A percentile compares a stretch with the other conserved stretches of the same genome.
Conservation (phyloP, 2,888 invertebrate genomes). For the Drosophila rubida region DNA sequence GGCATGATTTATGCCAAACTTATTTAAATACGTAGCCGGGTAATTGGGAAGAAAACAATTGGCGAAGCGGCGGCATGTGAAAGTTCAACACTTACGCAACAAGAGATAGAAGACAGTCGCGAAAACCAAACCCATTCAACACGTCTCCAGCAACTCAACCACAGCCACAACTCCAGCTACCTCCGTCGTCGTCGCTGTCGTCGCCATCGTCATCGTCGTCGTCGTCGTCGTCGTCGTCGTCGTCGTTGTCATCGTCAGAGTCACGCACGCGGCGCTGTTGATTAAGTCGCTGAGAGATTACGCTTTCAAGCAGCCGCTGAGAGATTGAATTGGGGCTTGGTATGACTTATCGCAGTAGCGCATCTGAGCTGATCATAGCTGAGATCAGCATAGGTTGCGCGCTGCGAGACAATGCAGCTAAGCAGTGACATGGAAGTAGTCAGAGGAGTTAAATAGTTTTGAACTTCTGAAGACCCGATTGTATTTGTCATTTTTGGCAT, state of each 20-base stretch:
- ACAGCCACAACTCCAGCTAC: too few species aligned
- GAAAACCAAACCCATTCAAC: conserved; percentile 30
- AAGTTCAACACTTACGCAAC: conserved; percentile 68
- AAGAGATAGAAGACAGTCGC: conserved; percentile 23
- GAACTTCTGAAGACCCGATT: too few species aligned
- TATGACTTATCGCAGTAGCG: conserved; percentile 51
- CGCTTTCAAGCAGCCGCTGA: conserved; percentile 44
- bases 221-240: neutral
- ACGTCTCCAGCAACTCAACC: conserved; percentile 29
- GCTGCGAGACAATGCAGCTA: too few species aligned
- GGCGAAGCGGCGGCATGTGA: conserved; percentile 54
- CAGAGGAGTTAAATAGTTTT: too few species aligned
- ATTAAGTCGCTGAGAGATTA: conserved; percentile 73
- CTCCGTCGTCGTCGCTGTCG: too few species aligned
- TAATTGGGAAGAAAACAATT: conserved; percentile 46
- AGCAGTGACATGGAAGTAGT: too few species aligned
- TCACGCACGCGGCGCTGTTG: conserved; percentile 70
- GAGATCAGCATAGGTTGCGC: neutral
- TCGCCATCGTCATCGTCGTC: neutral
- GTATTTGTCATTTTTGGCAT: neutral
- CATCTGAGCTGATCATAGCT: conserved; percentile 37
- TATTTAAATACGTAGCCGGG: conserved; percentile 18
- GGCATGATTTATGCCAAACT: conserved; percentile 69
- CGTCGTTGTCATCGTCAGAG: conserved; percentile 35
- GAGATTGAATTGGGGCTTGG: conserved; percentile 24